Percentiles rank a stretch among this genome's conserved stretches.
phyloP scores from a whole-genome alignment of 2,888 invertebrate genomes.

The Leptinotarsa juncta region DNA sequence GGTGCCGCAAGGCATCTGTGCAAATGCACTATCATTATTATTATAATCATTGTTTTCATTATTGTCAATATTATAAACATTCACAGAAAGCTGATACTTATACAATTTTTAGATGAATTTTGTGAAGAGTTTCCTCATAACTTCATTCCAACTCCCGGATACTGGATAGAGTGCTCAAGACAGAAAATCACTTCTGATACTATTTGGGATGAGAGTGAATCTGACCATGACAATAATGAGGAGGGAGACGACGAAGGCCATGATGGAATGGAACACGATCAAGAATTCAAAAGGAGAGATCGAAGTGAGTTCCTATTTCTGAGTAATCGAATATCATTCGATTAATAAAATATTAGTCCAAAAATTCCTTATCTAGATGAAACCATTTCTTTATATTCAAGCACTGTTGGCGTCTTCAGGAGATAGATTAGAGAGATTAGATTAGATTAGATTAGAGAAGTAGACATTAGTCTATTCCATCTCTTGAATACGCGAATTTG shows the following conservation, averaged over 20 bases:
- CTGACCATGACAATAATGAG: slow-evolving; percentile 78
- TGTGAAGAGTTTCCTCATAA: slow-evolving; percentile 94
- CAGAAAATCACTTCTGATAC: slow-evolving; percentile 86
- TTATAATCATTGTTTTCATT: too few species aligned
- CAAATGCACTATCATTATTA: too few species aligned
- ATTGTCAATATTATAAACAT: too few species aligned
- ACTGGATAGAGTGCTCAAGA: slow-evolving; percentile 96
- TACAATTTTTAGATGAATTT: slow-evolving; percentile 79
- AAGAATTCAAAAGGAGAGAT: slow-evolving; percentile 57
- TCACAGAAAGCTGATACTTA: too few species aligned
- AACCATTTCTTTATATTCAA: not conserved
- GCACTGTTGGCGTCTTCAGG: too few species aligned
- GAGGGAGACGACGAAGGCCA: slow-evolving; percentile 62
- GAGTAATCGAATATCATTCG: too few species aligned
- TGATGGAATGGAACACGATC: slow-evolving; percentile 63
- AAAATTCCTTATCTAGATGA: not conserved
- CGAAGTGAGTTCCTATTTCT: slow-evolving; percentile 56
- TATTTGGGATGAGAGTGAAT: slow-evolving; percentile 87
- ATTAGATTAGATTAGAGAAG: too few species aligned
- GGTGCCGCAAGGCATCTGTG: too few species aligned
- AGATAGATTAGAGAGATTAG: too few species aligned
- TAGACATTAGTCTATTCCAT: not conserved
- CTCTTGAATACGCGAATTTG: too few species aligned
- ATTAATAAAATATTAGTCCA: too few species aligned
- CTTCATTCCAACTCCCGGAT: slow-evolving; percentile 90